These are phyloP conservation scores for Ophion ellenae DNA, from an alignment of 2,888 invertebrate genomes.

Conservation along the genomic window DNA sequence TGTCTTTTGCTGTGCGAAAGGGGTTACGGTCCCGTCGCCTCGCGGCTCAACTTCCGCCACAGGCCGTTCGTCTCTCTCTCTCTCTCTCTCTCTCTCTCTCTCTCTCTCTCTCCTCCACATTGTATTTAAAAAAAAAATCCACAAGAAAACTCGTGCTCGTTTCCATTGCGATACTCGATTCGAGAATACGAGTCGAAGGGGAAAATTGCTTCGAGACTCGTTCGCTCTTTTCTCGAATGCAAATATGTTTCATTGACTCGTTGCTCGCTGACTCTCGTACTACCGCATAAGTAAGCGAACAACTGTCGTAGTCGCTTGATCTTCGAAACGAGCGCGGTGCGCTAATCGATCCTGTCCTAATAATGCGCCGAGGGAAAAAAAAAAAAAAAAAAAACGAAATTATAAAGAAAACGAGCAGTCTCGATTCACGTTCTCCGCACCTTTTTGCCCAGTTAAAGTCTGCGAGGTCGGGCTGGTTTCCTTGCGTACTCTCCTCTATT, in stretches of 20 bases:
- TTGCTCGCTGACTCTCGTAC: conserved; percentile 13
- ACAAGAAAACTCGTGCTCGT: too few relatives aligned
- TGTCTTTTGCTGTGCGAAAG: conserved; percentile 73
- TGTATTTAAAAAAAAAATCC: too few relatives aligned
- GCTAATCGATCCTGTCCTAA: conserved; percentile 41
- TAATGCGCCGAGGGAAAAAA: not conserved
- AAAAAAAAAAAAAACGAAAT: not conserved
- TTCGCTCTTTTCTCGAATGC: conserved; percentile 44
- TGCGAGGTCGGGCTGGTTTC: conserved; percentile 39
- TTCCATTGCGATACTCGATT: not conserved
- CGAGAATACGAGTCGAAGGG: conserved; percentile 22
- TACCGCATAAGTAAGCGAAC: conserved; percentile 22
- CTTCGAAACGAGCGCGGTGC: conserved; percentile 14
- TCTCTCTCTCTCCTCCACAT: too few relatives aligned
- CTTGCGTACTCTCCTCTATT: conserved; percentile 46
- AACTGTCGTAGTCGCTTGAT: conserved; percentile 34
- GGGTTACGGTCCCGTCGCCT: conserved; percentile 73
- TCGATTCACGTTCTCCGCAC: conserved; percentile 28
- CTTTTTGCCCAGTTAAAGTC: conserved; percentile 26
- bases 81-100: too few relatives aligned
- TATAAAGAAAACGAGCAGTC: conserved; percentile 1
- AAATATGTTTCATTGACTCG: conserved; percentile 53
- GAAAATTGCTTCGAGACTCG: conserved; percentile 17
- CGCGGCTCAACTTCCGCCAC: conserved; percentile 30
- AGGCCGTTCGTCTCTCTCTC: not conserved